A percentile compares a stretch with the other conserved stretches of the same genome.
phyloP scores from a whole-genome alignment of 2,797 vertebrate genomes.

The Rhadinocentrus ornatus region DNA sequence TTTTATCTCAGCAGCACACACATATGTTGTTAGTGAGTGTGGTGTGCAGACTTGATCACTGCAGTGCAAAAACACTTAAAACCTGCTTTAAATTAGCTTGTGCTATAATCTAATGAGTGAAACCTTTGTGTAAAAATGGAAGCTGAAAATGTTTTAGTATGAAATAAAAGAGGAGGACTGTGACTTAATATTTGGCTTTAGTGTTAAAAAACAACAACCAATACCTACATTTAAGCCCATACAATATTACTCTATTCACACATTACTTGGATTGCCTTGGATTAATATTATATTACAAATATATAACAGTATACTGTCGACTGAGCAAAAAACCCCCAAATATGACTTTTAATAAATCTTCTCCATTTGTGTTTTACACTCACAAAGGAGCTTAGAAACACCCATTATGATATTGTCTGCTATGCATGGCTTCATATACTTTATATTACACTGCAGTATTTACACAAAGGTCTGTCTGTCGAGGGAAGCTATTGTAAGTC shows the following conservation, averaged over 20 bases:
- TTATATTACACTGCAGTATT: slow-evolving; percentile 59
- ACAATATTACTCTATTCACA: slow-evolving; percentile 40
- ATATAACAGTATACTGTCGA: slow-evolving; percentile 52
- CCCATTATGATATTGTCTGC: slow-evolving; percentile 63
- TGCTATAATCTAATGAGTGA: background rate
- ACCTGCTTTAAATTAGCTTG: background rate
- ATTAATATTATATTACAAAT: slow-evolving; percentile 69
- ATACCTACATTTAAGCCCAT: slow-evolving; percentile 46
- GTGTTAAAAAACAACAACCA: slow-evolving; percentile 44
- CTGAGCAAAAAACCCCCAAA: slow-evolving; percentile 44
- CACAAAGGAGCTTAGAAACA: slow-evolving; percentile 52
- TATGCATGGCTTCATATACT: slow-evolving; percentile 77
- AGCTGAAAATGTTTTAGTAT: slow-evolving; percentile 10
- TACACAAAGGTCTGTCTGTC: slow-evolving; percentile 63
- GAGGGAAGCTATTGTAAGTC: slow-evolving; percentile 62
- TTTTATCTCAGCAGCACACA: background rate
- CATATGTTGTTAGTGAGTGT: background rate
- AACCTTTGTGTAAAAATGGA: slow-evolving; percentile 8
- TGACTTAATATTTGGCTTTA: slow-evolving; percentile 53
- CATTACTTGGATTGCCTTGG: slow-evolving; percentile 48
- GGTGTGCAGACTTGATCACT: background rate
- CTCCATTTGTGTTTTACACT: slow-evolving; percentile 43
- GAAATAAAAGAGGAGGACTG: slow-evolving; percentile 23
- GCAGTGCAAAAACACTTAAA: background rate
- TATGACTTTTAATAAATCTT: slow-evolving; percentile 31